Conservation (phyloP, 2,797 vertebrate genomes). For the Tapirus indicus region DNA sequence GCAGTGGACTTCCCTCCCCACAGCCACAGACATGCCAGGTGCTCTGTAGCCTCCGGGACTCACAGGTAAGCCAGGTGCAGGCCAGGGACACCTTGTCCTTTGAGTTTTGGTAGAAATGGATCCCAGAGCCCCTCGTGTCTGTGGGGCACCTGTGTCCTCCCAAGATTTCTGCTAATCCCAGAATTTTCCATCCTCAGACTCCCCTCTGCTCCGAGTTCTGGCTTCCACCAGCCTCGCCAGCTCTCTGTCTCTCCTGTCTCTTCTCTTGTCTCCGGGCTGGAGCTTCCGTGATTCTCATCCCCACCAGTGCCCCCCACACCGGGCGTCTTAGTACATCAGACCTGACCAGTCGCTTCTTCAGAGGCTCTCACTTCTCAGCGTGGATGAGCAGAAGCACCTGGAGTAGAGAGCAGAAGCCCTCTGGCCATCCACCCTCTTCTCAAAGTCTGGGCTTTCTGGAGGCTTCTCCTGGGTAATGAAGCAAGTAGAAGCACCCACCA, state of each 20-base stretch:
- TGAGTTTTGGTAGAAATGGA: neutral
- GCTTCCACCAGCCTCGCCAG: neutral
- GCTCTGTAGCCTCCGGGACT: neutral
- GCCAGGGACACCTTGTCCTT: no score
- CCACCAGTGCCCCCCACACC: rapidly evolving
- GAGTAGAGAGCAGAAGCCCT: no score
- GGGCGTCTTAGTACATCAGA: neutral
- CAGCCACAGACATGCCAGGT: rapidly evolving
- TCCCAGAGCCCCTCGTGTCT: neutral
- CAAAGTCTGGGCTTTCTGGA: neutral
- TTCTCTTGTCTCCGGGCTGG: neutral
- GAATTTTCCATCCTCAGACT: neutral
- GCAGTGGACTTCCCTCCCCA: no score
- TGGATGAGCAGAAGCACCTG: rapidly evolving
- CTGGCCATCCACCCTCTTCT: neutral
- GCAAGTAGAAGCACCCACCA: neutral
- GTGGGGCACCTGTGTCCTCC: no score
- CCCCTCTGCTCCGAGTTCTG: rapidly evolving
- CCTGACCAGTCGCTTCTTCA: neutral
- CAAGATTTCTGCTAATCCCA: neutral
- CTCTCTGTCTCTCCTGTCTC: rapidly evolving
- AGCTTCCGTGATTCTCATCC: neutral
- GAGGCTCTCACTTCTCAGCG: neutral
- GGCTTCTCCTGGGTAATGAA: neutral
- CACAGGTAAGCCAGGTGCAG: neutral